These are phyloP conservation scores for Notarius quadriscutis DNA, from an alignment of 2,113 vertebrate genomes.

Conservation along the genomic window DNA sequence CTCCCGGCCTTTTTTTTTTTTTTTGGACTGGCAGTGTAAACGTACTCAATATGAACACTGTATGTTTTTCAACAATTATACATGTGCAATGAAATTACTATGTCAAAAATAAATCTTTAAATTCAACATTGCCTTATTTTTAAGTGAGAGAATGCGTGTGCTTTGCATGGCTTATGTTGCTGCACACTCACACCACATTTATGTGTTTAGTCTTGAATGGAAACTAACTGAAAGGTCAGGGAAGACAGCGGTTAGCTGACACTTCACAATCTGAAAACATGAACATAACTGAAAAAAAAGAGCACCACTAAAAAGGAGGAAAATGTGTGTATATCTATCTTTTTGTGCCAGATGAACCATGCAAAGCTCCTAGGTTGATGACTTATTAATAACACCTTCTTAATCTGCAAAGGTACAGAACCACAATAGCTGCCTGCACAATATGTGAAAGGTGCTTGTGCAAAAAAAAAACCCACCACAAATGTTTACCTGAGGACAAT, in stretches of 20 bases:
- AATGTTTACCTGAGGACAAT: constrained; percentile 71
- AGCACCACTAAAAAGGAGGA: not conserved
- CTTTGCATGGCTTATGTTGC: not conserved
- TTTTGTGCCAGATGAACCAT: constrained; percentile 51
- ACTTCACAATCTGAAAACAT: constrained; percentile 37
- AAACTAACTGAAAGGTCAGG: constrained; percentile 71
- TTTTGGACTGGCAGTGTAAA: not conserved
- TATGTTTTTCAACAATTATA: not conserved
- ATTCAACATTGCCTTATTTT: not conserved
- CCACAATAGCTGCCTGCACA: constrained; percentile 63
- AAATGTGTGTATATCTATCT: constrained; percentile 41
- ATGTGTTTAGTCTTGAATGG: constrained; percentile 54
- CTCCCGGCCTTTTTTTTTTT: not conserved
- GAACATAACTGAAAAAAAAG: constrained; percentile 27
- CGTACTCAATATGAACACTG: not conserved
- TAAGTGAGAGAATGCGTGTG: not conserved
- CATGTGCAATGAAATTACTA: not conserved
- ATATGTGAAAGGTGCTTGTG: constrained; percentile 27
- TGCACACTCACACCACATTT: constrained; percentile 7
- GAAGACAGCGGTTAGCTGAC: constrained; percentile 61
- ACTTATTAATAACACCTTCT: constrained; percentile 69
- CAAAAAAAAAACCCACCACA: constrained; percentile 72
- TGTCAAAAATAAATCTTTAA: not conserved
- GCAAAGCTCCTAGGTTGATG: constrained; percentile 45
- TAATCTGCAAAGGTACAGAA: constrained; percentile 68